Evolutionary conservation across 1,140 invertebrate genomes (phyloP).

Genomic region (Bombyx mandarina): DNA sequence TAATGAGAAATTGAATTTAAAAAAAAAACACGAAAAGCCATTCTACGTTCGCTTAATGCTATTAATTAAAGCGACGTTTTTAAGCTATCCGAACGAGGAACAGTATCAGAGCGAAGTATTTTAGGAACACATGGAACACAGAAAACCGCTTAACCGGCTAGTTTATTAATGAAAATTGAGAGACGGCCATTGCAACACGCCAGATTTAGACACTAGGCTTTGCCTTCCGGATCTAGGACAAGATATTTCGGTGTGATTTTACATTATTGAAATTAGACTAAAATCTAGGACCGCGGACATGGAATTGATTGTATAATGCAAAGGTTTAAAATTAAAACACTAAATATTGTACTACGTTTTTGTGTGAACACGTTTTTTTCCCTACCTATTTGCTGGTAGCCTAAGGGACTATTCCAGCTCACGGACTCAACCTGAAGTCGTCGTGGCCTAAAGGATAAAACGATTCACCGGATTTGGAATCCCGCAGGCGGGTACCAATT

Average conservation of each 20-base stretch:
- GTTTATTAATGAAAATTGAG: constrained; percentile 68
- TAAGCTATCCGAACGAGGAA: constrained; percentile 23
- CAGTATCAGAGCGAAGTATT: constrained; percentile 38
- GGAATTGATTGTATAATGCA: too few relatives aligned
- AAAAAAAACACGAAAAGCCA: too few relatives aligned
- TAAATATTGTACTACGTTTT: too few relatives aligned
- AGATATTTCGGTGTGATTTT: constrained; percentile 41
- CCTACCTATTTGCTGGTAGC: too few relatives aligned
- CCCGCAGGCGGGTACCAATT: too few relatives aligned
- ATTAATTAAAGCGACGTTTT: constrained; percentile 21
- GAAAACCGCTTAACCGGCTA: constrained; percentile 63
- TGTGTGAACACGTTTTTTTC: too few relatives aligned
- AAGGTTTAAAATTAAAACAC: too few relatives aligned
- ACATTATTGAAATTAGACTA: not conserved
- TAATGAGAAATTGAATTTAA: too few relatives aligned
- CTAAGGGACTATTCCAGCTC: too few relatives aligned
- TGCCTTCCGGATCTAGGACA: constrained; percentile 54
- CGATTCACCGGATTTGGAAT: too few relatives aligned
- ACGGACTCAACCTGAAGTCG: too few relatives aligned
- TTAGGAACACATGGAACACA: constrained; percentile 43
- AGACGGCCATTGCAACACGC: constrained; percentile 45
- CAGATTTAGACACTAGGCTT: constrained; percentile 43
- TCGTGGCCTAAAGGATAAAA: too few relatives aligned
- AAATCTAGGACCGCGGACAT: not conserved
- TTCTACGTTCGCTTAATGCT: not conserved